These are phyloP conservation scores for Dromius quadrimaculatus DNA, from an alignment of 2,888 invertebrate species.

Conservation along the genomic window DNA sequence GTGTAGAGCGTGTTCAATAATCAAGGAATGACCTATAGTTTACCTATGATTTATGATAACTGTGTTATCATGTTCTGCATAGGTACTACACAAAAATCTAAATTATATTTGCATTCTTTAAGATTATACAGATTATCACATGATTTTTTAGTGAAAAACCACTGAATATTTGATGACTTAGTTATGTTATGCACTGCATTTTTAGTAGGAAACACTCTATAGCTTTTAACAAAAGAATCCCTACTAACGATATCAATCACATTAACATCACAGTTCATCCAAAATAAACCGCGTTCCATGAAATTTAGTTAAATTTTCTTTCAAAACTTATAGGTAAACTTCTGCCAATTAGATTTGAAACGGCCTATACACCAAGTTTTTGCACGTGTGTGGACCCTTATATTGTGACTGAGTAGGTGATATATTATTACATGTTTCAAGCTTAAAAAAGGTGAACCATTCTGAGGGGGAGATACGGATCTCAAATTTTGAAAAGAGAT, in stretches of 20 bases:
- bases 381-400: slow-evolving; percentile 40
- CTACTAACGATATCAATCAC: slow-evolving; percentile 27
- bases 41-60: no score
- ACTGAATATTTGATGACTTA: no score
- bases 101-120: no score
- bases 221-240: slow-evolving; percentile 34
- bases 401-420: slow-evolving; percentile 20
- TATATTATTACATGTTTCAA: slow-evolving; percentile 34
- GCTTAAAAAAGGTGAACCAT: slow-evolving; percentile 10
- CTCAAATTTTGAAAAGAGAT: slow-evolving; percentile 2
- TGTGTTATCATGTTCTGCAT: no score
- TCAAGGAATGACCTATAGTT: no score
- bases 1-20: no score
- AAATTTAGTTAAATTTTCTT: neutral
- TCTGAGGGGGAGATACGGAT: slow-evolving; percentile 16
- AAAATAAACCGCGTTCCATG: neutral
- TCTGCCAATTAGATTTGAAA: neutral
- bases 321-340: neutral
- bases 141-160: no score
- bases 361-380: slow-evolving; percentile 12
- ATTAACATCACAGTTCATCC: slow-evolving; percentile 14
- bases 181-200: no score
- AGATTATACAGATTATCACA: no score
- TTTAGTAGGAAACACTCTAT: neutral
- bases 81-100: no score